A percentile compares a stretch with the other conserved stretches of the same genome.
Evolutionary conservation across 2,888 invertebrate genomes (phyloP).

Genomic region (Lysandra coridon): DNA sequence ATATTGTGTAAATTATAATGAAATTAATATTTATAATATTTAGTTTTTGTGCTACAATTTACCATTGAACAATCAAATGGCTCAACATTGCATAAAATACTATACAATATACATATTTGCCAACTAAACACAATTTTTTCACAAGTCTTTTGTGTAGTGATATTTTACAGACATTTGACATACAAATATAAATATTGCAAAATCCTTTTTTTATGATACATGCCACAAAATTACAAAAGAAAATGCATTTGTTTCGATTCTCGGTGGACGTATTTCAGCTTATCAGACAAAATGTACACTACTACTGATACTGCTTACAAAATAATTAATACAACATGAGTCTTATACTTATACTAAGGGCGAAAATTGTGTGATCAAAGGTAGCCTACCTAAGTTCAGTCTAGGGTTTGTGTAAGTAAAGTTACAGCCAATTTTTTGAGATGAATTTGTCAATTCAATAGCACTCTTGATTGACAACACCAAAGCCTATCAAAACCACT

Average conservation of each 20-base stretch:
- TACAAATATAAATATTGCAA: neutral
- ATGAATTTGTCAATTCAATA: neutral
- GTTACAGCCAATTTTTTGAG: neutral
- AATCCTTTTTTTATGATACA: neutral
- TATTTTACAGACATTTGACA: neutral
- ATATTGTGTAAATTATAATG: neutral
- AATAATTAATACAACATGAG: neutral
- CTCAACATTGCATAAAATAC: neutral
- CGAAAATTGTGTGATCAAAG: neutral
- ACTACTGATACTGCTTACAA: neutral
- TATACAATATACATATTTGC: no score
- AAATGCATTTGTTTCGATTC: neutral
- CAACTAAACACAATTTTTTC: no score
- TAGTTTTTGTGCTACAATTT: neutral
- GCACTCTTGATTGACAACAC: neutral
- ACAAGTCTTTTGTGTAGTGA: no score
- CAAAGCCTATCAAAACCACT: no score
- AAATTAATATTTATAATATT: neutral
- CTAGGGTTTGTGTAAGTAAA: neutral
- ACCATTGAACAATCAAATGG: neutral
- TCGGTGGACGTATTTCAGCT: constrained; percentile 5
- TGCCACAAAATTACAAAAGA: neutral
- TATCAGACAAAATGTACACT: neutral
- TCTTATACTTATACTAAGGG: neutral
- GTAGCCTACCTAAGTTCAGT: constrained; percentile 6